Evolutionary conservation across 2,113 vertebrate genomes (phyloP), one percentile per base, ranked within the genome.

Genomic region (Pipra filicauda): DNA sequence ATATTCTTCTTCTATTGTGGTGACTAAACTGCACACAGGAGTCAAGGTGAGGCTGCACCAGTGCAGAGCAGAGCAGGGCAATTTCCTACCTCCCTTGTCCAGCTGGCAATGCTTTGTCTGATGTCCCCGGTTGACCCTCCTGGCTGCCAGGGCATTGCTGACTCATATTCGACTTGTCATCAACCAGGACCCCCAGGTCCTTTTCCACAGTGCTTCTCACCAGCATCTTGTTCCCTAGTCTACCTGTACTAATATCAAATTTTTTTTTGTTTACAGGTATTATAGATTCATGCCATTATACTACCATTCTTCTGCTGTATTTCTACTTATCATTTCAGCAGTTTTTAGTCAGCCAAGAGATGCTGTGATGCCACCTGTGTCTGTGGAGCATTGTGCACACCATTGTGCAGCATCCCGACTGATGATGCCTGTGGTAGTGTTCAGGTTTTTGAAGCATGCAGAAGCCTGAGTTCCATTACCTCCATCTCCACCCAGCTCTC

Each of bases 121-220:
- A 26, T 52, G 37, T 1, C 1, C 3, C 1, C 2, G 0, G 1
- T 0, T 31, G 23, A 0, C 15, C 16, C 11, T 75, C 7, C 46
- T 48, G 54, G 28, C 28, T 61, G 16, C 30, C 62, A 75, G n/a
- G 2, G 4, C 16, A 22, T 54, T 69, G 78, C 30, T 54, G 62
- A 5, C 23, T 54, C 13, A 12, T 17, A 4, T 26, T 12, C 13
- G 54, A 15, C 37, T 30, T 2, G 1, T 1, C 27, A 39, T 4
- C 0, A 1, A 44, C 19, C 28, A n/a, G 11, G 33, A 52, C 2
- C 5, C 5, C 2, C 33, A 59, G 12, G 5, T 14, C 10, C 13
- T 24, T 39, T 75, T 69, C 30, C 0, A 0, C 16, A 9, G 24
- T 15, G 7, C 28, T 39, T 11, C 11, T 69, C 20, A 8, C 23